Base-by-base conservation (phyloP, 1,140 invertebrate species). In the Scaptodrosophila lebanonensis region DNA sequence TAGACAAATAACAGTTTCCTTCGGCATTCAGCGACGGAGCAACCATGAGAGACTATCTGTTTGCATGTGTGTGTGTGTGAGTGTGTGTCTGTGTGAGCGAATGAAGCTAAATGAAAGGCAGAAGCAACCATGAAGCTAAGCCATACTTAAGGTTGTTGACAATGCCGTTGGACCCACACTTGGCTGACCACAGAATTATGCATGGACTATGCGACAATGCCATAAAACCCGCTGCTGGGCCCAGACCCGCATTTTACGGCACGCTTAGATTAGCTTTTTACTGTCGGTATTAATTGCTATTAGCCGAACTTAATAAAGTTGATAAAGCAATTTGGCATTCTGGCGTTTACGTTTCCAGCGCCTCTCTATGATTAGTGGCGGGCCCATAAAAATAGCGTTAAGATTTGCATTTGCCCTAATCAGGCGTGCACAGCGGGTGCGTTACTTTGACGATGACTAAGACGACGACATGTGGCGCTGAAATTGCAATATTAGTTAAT, bases 291-390 rank as follows among this genome's bases (percentile, higher is more conserved):
- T 82, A 82, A 82, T 82, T 82, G 75, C 76, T 75, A 82, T 82
- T 82, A 82, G 75, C 83, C 70, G 62, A 82, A 82, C 66, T 82
- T 82, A 82, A 82, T 82, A 82, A 83, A 82, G 66, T 82, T 82
- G 76, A 82, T 82, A 82, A 82, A 83, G 75, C 76, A 82, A 82
- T 82, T 82, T 82, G 66, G 70, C 76, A 67, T 83, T 82, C n/a
- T 82, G 69, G 66, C 75, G 69, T 79, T 82, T 79, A 75, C n/a
- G n/a, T n/a, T n/a, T 79, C 62, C 52, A 56, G 62, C 57, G 47
- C 53, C 25, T 39, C 53, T 48, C 65, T 69, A 82, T 82, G 68
- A 79, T 79, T 79, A 62, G 73, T 66, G 59, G 29, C 20, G 30
- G 22, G 36, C 61, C 36, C 47, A 82, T 82, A 75, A 79, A 73